A percentile compares a stretch with the other conserved stretches of the same genome.
Conservation (phyloP, 2,888 invertebrate species). For the Bruchidius siliquastri region DNA sequence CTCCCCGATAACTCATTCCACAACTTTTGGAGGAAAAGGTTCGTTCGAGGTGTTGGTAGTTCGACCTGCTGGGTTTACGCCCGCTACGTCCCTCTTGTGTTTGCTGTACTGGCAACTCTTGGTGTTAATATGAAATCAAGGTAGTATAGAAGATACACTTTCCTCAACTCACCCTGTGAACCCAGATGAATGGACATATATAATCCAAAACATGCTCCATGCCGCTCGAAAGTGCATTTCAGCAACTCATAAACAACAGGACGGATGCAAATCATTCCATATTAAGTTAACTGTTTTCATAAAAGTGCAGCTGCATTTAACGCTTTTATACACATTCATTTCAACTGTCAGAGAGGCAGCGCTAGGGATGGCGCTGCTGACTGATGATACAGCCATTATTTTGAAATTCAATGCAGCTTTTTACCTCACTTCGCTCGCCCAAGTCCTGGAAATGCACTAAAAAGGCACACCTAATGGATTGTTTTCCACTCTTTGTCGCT, state of each 20-base stretch:
- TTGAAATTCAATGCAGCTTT: conserved; percentile 10
- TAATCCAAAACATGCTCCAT: not conserved
- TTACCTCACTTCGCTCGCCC: conserved; percentile 2
- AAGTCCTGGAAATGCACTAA: not conserved
- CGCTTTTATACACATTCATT: conserved; percentile 12
- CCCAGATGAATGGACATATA: not conserved
- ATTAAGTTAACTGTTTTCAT: conserved; percentile 9
- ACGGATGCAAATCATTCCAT: conserved; percentile 1
- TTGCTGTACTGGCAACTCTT: too few relatives aligned
- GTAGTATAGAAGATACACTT: too few relatives aligned
- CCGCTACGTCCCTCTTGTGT: too few relatives aligned
- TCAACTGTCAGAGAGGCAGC: conserved; percentile 8
- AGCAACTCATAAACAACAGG: not conserved
- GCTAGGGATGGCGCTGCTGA: conserved; percentile 2
- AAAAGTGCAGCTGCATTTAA: conserved; percentile 8
- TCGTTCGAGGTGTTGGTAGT: too few relatives aligned
- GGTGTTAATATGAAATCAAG: too few relatives aligned
- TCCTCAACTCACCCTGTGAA: not conserved
- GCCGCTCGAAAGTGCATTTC: not conserved
- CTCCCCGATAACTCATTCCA: too few relatives aligned
- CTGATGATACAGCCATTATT: conserved; percentile 13
- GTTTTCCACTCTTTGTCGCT: not conserved
- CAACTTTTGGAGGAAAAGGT: too few relatives aligned
- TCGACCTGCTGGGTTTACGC: too few relatives aligned
- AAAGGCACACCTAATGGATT: not conserved